Conservation (phyloP, 2,888 invertebrate genomes). For the Lithophane semibrunnea region DNA sequence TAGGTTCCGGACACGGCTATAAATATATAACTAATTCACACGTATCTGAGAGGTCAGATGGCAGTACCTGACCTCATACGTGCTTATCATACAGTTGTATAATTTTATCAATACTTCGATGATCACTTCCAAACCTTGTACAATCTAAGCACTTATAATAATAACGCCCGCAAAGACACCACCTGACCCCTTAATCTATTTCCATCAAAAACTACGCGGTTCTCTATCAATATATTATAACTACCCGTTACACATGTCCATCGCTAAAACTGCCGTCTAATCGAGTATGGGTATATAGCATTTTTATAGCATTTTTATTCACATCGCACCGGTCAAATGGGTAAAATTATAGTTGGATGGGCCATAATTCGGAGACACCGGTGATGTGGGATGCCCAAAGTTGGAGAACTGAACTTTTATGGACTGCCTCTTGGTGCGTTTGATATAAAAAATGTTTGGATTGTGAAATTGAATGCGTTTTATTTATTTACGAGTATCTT, state of each 20-base stretch:
- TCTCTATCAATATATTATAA: conserved; percentile 31
- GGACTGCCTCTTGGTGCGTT: conserved; percentile 37
- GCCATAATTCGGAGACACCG: conserved; percentile 49
- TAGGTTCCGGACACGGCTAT: background rate
- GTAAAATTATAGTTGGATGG: conserved; percentile 51
- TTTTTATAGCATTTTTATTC: conserved; percentile 61
- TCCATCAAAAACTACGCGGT: background rate
- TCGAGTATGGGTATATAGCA: conserved; percentile 56
- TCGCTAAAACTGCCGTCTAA: conserved; percentile 22
- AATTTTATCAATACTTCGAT: background rate
- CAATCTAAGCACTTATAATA: background rate
- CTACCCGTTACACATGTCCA: conserved; percentile 30
- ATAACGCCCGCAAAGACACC: conserved; percentile 26
- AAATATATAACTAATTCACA: conserved; percentile 21
- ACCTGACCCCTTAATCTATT: conserved; percentile 11
- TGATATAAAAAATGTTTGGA: conserved; percentile 38
- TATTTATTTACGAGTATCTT: conserved; percentile 36
- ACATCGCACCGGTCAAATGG: conserved; percentile 47
- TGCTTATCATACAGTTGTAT: background rate
- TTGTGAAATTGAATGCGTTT: conserved; percentile 50
- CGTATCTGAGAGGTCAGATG: conserved; percentile 20
- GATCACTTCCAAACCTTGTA: background rate
- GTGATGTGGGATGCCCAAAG: conserved; percentile 36
- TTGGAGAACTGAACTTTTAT: conserved; percentile 43
- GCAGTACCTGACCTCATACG: background rate